Conservation (phyloP, 2,888 invertebrate species). For the Adelognathus sp. region DNA sequence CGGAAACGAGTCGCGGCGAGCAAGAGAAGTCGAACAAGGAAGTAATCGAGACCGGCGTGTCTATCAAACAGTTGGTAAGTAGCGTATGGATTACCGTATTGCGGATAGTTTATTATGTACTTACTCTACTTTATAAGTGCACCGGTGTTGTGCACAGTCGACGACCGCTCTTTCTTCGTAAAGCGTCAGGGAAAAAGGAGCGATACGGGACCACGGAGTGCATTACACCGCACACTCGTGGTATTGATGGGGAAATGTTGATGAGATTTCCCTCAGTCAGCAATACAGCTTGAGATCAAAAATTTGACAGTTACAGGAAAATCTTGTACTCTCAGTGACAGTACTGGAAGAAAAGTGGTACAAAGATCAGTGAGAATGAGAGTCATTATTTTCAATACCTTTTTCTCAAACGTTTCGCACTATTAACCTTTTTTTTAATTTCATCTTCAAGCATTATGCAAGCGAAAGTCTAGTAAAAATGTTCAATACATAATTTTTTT, state of each 20-base stretch:
- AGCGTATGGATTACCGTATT: conserved; percentile 36
- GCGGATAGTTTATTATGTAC: conserved; percentile 11
- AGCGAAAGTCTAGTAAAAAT: no score
- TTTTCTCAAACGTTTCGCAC: no score
- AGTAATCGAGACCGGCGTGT: conserved; percentile 81
- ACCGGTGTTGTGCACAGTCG: not conserved
- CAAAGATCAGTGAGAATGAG: no score
- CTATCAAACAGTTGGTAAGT: conserved; percentile 82
- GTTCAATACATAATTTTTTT: no score
- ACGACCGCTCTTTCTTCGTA: not conserved
- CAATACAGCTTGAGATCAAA: not conserved
- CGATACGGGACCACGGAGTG: not conserved
- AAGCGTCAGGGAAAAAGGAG: not conserved
- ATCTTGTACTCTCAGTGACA: no score
- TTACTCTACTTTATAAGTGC: not conserved
- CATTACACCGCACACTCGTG: not conserved
- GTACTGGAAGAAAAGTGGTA: no score
- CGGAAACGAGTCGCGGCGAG: conserved; percentile 78
- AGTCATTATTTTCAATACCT: no score
- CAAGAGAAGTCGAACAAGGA: conserved; percentile 78
- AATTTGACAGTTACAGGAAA: no score
- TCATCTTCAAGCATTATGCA: no score
- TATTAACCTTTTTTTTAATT: no score
- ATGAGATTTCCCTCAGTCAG: not conserved
- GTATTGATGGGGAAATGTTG: not conserved